Conservation (phyloP, 1,140 invertebrate species). For the Bombyx mori region DNA sequence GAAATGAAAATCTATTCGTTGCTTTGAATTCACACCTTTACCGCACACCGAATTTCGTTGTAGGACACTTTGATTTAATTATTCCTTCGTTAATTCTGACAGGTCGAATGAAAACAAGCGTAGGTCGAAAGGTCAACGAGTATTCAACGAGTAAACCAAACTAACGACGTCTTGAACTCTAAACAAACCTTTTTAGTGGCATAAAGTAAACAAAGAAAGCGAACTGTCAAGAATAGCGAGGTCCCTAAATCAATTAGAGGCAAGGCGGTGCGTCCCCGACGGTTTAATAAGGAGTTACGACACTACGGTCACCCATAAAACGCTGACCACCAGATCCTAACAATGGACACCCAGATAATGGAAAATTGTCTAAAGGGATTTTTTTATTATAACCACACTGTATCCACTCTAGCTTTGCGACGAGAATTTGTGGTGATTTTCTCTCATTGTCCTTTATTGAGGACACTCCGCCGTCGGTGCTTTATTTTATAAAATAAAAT, state of each 20-base stretch:
- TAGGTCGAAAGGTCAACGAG: no score
- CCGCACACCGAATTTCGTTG: no score
- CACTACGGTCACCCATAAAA: constrained; percentile 43
- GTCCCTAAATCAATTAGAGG: constrained; percentile 57
- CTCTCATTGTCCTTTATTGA: constrained; percentile 28
- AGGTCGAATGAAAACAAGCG: no score
- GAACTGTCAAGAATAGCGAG: constrained; percentile 18
- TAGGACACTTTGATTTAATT: no score
- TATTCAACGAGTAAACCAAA: no score
- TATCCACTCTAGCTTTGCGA: constrained; percentile 37
- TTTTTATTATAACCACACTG: constrained; percentile 51
- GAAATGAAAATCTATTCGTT: no score
- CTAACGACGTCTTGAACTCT: constrained; percentile 6
- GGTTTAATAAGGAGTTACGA: constrained; percentile 61
- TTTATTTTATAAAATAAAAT: no score
- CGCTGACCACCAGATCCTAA: constrained; percentile 43
- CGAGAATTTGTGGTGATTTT: constrained; percentile 44
- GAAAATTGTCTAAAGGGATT: constrained; percentile 56
- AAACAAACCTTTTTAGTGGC: constrained; percentile 16
- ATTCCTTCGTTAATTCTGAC: no score
- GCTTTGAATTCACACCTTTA: no score
- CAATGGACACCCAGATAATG: constrained; percentile 55
- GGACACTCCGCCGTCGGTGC: not conserved
- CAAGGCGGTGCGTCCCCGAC: constrained; percentile 42
- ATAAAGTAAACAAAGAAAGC: constrained; percentile 30